Percentiles rank a stretch among this genome's conserved stretches.
These are phyloP conservation scores for Varecia variegata DNA, from an alignment of 2,797 vertebrate genomes.

Conservation along the genomic window DNA sequence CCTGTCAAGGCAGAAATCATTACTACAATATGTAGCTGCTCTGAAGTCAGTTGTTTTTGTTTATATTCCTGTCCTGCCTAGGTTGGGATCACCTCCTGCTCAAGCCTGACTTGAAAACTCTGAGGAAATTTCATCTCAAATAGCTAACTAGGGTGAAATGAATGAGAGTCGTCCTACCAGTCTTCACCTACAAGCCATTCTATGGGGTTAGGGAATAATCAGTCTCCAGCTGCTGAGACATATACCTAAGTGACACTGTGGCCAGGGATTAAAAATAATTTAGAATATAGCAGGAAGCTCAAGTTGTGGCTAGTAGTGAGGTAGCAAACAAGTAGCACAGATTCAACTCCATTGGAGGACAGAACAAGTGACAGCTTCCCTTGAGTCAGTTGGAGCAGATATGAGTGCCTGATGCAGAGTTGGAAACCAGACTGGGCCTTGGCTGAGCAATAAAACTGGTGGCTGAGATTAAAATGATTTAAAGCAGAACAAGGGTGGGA, in stretches of 20 bases:
- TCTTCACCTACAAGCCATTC: neutral
- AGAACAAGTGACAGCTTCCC: neutral
- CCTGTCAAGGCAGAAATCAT: neutral
- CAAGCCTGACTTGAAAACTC: neutral
- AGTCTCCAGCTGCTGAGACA: neutral
- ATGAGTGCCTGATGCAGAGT: slow-evolving; percentile 1
- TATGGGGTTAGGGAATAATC: neutral
- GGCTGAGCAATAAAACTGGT: slow-evolving; percentile 26
- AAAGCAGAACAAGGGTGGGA: slow-evolving; percentile 20
- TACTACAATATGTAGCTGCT: neutral
- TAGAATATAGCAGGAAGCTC: neutral
- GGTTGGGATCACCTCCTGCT: neutral
- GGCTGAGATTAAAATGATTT: slow-evolving; percentile 50
- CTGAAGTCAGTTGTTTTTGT: neutral
- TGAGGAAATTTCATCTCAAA: neutral
- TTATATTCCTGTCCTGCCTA: neutral
- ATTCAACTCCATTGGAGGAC: neutral
- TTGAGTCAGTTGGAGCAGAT: neutral
- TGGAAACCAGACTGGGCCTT: slow-evolving; percentile 31
- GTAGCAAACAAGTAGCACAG: neutral
- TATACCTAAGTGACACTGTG: neutral
- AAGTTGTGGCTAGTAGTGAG: neutral
- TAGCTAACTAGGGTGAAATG: neutral
- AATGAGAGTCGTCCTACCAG: neutral
- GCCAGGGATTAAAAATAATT: neutral